Evolutionary conservation across 2,113 vertebrate genomes (phyloP), one percentile per base, ranked within the genome.

Genomic region (Otus sunia): DNA sequence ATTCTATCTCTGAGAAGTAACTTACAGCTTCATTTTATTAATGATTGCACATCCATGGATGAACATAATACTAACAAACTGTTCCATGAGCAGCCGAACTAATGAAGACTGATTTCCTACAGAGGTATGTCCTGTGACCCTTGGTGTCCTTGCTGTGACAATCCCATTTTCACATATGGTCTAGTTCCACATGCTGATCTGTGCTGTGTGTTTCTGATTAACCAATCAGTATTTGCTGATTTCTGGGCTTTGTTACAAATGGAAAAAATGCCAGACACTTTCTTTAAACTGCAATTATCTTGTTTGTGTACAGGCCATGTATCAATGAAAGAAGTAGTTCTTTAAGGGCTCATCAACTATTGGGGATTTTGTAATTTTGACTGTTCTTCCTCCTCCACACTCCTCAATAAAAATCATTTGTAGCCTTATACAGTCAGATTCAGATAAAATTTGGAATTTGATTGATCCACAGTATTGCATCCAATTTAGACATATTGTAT

Each of bases 401-500:
- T 93, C 52, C 56, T 58, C 49, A 29, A 1, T 69, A 37, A 72
- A 94, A 93, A 90, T 90, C 1, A 76, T 88, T 91, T 90, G 58
- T 90, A 73, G 77, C 60, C 16, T 91, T 91, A 68, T 52, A 49
- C 64, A 85, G 45, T 88, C 58, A 82, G 74, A 79, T 90, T 90
- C 79, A 86, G 86, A 80, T 89, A 95, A 94, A 92, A 92, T 96
- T 95, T 94, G 77, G 77, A 85, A 91, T 95, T 91, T 96, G 93
- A 96, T 97, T 96, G 94, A 97, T 96, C 96, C 74, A 90, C 62
- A 88, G 66, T 87, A 63, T 86, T 91, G 49, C 94, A 95, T 78
- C 89, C 89, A 97, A 96, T 96, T 95, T 97, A 94, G 94, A 85
- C 83, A 68, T 92, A 97, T 96, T 94, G 95, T 95, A 96, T 95